phyloP scores from a whole-genome alignment of 2,888 invertebrate species.

The Aspidapion aeneum region DNA sequence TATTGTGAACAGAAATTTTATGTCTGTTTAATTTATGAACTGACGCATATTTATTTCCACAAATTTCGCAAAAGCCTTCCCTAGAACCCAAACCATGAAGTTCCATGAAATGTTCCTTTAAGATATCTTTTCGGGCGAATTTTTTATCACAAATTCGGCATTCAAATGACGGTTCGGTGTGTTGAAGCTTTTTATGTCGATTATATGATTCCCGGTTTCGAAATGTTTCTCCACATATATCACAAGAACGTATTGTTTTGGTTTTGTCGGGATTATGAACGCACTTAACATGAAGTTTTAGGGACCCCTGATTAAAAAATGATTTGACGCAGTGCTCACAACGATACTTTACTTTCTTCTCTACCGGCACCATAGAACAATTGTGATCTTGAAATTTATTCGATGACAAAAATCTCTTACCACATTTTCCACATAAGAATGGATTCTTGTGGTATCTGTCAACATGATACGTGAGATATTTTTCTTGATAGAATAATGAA shows the following conservation, averaged over 20 bases:
- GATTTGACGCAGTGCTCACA: conserved; percentile 37
- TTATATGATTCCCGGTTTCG: conserved; percentile 18
- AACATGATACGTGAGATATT: conserved; percentile 50
- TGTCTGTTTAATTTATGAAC: too few relatives aligned
- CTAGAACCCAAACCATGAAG: conserved; percentile 29
- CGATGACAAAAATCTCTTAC: conserved; percentile 33
- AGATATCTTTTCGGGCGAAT: conserved; percentile 28
- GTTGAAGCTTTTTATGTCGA: conserved; percentile 43
- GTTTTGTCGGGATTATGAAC: conserved; percentile 22
- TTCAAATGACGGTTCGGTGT: conserved; percentile 33
- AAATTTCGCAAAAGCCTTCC: too few relatives aligned
- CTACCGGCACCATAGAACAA: conserved; percentile 30
- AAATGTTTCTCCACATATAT: not conserved
- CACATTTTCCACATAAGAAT: conserved; percentile 35
- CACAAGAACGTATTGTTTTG: conserved; percentile 10
- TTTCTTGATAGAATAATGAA: conserved; percentile 47
- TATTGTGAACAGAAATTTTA: too few relatives aligned
- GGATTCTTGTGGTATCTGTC: conserved; percentile 38
- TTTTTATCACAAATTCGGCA: conserved; percentile 34
- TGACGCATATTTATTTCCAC: too few relatives aligned
- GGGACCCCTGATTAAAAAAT: conserved; percentile 33
- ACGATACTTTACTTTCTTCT: conserved; percentile 30
- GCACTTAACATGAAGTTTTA: conserved; percentile 36
- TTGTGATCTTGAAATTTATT: conserved; percentile 34
- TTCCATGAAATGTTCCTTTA: conserved; percentile 44